These are phyloP conservation scores for Unio delphinus DNA, from an alignment of 2,888 invertebrate genomes.

Conservation along the genomic window DNA sequence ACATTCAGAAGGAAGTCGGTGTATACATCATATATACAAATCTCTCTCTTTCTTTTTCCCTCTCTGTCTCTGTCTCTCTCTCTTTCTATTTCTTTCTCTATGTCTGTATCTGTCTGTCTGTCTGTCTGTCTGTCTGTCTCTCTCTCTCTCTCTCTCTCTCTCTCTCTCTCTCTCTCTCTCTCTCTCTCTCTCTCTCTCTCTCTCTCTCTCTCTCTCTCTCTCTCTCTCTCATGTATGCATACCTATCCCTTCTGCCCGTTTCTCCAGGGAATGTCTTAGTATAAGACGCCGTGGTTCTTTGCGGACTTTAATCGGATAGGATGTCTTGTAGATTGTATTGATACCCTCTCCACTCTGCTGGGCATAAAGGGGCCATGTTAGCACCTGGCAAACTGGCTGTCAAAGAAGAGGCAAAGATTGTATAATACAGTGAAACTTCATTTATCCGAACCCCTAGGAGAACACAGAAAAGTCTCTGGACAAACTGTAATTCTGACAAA, in stretches of 20 bases:
- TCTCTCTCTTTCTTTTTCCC: too few relatives aligned
- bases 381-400: constrained; percentile 39
- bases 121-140: too few relatives aligned
- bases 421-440: background rate
- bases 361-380: constrained; percentile 23
- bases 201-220: too few relatives aligned
- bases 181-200: background rate
- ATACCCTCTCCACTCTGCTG: constrained; percentile 7
- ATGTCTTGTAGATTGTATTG: constrained; percentile 29
- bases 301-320: constrained; percentile 10
- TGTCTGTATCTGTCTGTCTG: too few relatives aligned
- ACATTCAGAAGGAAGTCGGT: too few relatives aligned
- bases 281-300: constrained; percentile 17
- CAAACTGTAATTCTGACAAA: too few relatives aligned
- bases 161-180: background rate
- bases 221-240: background rate
- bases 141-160: background rate
- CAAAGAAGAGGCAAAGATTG: background rate
- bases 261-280: constrained; percentile 14
- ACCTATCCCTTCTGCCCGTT: constrained; percentile 38
- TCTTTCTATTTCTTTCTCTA: background rate
- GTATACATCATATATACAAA: too few relatives aligned
- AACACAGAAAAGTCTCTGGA: too few relatives aligned
- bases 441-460: too few relatives aligned
- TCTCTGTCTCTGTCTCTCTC: background rate